These are phyloP conservation scores for Mormyrus iriodes DNA, from an alignment of 2,113 vertebrate species.

Conservation along the genomic window DNA sequence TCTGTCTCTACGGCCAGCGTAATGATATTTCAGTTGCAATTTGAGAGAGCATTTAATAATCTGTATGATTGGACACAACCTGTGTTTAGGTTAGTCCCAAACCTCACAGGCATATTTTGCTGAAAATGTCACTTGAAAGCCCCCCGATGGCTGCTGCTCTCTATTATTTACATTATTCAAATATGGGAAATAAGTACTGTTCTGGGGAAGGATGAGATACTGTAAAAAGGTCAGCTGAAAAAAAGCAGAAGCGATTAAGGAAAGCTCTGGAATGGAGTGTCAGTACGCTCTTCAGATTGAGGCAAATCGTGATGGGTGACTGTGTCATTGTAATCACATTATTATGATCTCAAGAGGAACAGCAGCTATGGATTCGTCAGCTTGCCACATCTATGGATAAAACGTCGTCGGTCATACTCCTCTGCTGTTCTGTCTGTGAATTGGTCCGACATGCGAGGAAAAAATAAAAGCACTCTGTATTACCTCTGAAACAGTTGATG, in stretches of 20 bases:
- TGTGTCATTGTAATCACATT: not conserved
- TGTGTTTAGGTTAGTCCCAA: not conserved
- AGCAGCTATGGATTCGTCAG: not conserved
- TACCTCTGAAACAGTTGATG: not conserved
- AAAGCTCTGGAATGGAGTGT: not conserved
- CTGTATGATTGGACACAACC: constrained; percentile 3
- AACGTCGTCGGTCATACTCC: not conserved
- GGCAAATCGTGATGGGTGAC: not conserved
- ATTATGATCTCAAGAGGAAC: not conserved
- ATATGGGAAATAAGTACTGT: not conserved
- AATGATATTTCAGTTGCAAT: not conserved
- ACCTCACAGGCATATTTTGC: not conserved
- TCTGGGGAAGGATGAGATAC: not conserved
- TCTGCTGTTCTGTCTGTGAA: not conserved
- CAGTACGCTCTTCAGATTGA: not conserved
- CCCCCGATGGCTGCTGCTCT: not conserved
- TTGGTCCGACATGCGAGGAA: not conserved
- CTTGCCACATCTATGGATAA: not conserved
- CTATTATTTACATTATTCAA: constrained; percentile 7
- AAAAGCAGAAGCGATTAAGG: not conserved
- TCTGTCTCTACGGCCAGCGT: not conserved
- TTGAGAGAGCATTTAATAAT: not conserved
- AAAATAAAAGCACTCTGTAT: not conserved
- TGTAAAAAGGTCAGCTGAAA: not conserved
- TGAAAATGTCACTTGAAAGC: not conserved